Evolutionary conservation across 1,140 invertebrate genomes (phyloP).

Genomic region (Micrasema minimum): DNA sequence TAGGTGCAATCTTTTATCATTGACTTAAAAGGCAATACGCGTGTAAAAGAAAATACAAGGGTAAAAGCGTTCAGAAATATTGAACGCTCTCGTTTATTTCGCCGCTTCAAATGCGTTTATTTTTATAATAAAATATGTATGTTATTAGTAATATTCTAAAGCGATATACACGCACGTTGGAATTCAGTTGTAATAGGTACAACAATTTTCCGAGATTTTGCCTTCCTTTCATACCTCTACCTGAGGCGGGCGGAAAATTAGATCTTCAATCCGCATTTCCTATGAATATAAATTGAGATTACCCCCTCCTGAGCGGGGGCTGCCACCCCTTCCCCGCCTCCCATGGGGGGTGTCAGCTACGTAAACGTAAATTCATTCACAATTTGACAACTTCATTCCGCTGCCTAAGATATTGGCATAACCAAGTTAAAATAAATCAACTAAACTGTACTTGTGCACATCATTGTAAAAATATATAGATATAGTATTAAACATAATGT

Average conservation of each 20-base stretch:
- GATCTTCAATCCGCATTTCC: conserved; percentile 26
- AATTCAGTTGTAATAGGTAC: conserved; percentile 5
- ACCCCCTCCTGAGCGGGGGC: neutral
- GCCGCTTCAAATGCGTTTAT: too few relatives aligned
- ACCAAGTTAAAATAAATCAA: too few relatives aligned
- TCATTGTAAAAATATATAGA: too few relatives aligned
- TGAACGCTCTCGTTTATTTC: too few relatives aligned
- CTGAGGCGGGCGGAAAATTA: conserved; percentile 20
- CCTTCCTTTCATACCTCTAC: neutral
- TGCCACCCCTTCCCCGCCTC: neutral
- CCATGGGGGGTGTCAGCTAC: neutral
- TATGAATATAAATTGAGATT: conserved; percentile 44
- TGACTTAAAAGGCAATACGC: too few relatives aligned
- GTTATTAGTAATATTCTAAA: too few relatives aligned
- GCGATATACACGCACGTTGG: neutral
- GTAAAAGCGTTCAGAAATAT: too few relatives aligned
- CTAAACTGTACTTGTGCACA: neutral
- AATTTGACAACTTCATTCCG: conserved; percentile 6
- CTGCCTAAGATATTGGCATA: too few relatives aligned
- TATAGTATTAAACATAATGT: neutral
- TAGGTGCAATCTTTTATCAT: too few relatives aligned
- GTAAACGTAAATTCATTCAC: conserved; percentile 18
- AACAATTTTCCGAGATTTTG: conserved; percentile 1
- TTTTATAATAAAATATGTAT: too few relatives aligned
- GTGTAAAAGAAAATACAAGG: too few relatives aligned